Evolutionary conservation across 2,113 vertebrate species (phyloP).

Genomic region (Ptyas mucosa): DNA sequence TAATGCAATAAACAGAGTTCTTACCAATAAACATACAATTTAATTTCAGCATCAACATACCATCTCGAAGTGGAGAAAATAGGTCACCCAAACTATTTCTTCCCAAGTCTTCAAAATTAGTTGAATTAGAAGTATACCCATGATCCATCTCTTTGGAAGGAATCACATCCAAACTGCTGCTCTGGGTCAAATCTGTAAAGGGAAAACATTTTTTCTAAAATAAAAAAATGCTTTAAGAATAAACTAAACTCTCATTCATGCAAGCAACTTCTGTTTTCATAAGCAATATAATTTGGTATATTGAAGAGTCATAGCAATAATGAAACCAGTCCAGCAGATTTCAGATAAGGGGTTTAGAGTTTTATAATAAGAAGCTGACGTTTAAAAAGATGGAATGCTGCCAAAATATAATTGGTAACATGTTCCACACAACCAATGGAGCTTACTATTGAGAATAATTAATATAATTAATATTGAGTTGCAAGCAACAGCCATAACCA

Average conservation of each 20-base stretch:
- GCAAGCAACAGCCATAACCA: background rate
- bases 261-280: background rate
- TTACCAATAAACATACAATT: background rate
- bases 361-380: background rate
- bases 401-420: background rate
- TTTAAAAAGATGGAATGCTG: background rate
- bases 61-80: constrained; percentile 89
- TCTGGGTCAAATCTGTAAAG: constrained; percentile 70
- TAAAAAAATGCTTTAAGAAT: background rate
- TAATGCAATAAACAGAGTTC: background rate
- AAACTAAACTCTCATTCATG: background rate
- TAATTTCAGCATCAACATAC: constrained; percentile 67
- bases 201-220: background rate
- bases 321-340: background rate
- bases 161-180: constrained; percentile 69
- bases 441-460: background rate
- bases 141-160: constrained; percentile 78
- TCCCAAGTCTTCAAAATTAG: constrained; percentile 69
- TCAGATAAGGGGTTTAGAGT: background rate
- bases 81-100: constrained; percentile 86
- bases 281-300: background rate
- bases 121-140: constrained; percentile 67
- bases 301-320: background rate
- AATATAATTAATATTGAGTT: background rate
- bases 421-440: background rate